Conservation (phyloP, 2,888 invertebrate species). For the Smittia sp. region DNA sequence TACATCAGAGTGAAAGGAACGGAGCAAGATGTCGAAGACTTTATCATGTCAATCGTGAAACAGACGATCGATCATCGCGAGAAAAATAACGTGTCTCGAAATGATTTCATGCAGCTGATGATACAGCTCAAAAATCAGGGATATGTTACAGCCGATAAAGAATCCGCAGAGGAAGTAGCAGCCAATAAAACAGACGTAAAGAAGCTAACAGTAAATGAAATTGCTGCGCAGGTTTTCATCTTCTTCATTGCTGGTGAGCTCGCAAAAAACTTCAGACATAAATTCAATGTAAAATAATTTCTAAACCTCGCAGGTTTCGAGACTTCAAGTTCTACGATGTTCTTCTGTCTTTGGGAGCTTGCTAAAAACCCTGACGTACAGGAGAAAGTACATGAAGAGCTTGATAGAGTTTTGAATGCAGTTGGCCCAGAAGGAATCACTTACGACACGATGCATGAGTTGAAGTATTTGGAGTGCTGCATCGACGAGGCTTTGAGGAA, state of each 20-base stretch:
- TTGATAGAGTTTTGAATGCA: conserved; percentile 45
- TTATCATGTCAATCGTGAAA: conserved; percentile 51
- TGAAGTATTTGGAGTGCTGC: conserved; percentile 54
- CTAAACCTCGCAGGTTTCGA: no score
- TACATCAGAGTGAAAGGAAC: conserved; percentile 44
- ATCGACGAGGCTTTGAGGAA: conserved; percentile 49
- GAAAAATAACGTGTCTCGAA: conserved; percentile 49
- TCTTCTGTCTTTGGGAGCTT: conserved; percentile 52
- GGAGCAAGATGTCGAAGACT: conserved; percentile 44
- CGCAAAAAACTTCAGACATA: background rate
- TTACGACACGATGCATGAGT: conserved; percentile 52
- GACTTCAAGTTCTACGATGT: conserved; percentile 52
- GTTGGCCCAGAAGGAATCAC: conserved; percentile 47
- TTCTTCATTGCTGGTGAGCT: conserved; percentile 11
- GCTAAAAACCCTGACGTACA: conserved; percentile 52
- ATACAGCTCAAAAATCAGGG: conserved; percentile 53
- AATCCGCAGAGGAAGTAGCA: conserved; percentile 14
- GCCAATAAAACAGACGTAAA: background rate
- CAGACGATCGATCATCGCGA: conserved; percentile 53
- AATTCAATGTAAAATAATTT: no score
- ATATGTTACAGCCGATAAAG: conserved; percentile 45
- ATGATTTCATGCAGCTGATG: conserved; percentile 55
- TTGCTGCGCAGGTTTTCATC: conserved; percentile 13
- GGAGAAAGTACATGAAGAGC: conserved; percentile 49
- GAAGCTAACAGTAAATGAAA: background rate